Evolutionary conservation across 64 coral and sea anemone species (phyloP), one percentile per base, ranked within the genome.

Genomic region (Acropora yongei): DNA sequence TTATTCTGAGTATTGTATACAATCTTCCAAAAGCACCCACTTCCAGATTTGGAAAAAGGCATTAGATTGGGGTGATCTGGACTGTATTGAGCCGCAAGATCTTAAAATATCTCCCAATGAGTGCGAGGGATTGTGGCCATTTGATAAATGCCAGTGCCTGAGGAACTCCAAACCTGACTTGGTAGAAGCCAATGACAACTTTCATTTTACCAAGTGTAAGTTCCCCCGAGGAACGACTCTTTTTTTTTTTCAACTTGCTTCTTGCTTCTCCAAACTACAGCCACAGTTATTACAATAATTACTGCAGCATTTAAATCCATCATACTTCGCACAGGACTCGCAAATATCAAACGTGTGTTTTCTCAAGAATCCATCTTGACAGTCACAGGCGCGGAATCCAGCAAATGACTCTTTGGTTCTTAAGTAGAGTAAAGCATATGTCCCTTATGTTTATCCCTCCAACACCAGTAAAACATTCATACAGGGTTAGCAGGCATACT

Each of bases 121-220:
- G 30, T 44, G 78, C 65, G 47, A 91, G 57, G 2, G 61, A 50
- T 6, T 41, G 19, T 47, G 89, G 89, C 78, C 78, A 81, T 72
- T 91, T 83, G 9, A 91, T 74, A 55, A 83, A 91, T 41, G 16
- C 42, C 72, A 91, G 84, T 46, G 43, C 89, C 74, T 91, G 44
- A 69, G 84, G 40, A 41, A 81, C 60, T 3, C 79, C 89, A 8
- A 71, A 47, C 50, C 61, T 84, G 1, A 91, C 89, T 57, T 91
- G 89, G 79, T 91, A 91, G 39, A 91, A 91, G 3, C 89, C 30
- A 30, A 30, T 30, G 30, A 30, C 30, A 30, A 30, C 0, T 30
- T 30, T 91, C 2, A 91, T 44, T 12, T 72, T 66, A 8, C 76
- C 78, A 3, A 91, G 18, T 47, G 74, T 16, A 3, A 91, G 43